These are phyloP conservation scores for Gambusia yucatana DNA, from an alignment of 2,797 vertebrate species.

Conservation along the genomic window DNA sequence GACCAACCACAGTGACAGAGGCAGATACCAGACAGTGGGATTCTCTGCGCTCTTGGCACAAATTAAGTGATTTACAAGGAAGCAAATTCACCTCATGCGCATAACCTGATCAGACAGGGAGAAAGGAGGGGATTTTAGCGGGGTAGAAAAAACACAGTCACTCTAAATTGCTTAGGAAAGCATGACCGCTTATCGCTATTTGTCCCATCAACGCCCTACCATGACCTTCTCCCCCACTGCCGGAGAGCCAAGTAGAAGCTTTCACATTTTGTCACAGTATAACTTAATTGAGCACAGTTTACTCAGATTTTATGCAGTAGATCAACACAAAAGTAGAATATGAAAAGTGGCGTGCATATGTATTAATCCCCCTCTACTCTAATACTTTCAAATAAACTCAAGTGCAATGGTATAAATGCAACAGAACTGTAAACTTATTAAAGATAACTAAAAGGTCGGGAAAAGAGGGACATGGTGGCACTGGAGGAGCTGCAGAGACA, in stretches of 20 bases:
- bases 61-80: constrained; percentile 69
- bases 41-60: constrained; percentile 72
- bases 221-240: background rate
- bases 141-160: constrained; percentile 38
- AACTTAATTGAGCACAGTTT: background rate
- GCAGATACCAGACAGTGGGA: constrained; percentile 74
- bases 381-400: background rate
- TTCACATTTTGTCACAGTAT: background rate
- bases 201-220: constrained; percentile 24
- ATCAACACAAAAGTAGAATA: background rate
- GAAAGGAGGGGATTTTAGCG: constrained; percentile 62
- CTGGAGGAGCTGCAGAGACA: background rate
- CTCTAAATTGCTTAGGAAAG: constrained; percentile 68
- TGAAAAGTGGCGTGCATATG: background rate
- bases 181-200: constrained; percentile 60
- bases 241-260: background rate
- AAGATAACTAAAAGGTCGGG: background rate
- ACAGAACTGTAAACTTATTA: background rate
- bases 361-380: background rate
- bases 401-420: background rate
- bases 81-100: constrained; percentile 35
- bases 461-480: background rate
- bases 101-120: constrained; percentile 74
- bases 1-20: constrained; percentile 81
- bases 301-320: background rate